Evolutionary conservation across 2,113 vertebrate genomes (phyloP).

Genomic region (Suricata suricatta): DNA sequence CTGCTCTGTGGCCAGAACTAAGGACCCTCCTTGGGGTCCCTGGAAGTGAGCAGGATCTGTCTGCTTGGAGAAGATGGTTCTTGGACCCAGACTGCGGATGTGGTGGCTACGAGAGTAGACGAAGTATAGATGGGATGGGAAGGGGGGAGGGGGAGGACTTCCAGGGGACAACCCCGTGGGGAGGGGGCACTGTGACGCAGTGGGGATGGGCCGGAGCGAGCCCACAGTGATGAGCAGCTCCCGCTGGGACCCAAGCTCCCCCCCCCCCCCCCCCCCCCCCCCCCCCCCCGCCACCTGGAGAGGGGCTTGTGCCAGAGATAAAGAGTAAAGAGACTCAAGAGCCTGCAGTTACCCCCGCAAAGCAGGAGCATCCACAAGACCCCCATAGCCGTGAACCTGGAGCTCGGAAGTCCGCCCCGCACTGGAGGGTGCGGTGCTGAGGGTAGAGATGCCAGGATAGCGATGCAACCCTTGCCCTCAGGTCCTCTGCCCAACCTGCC

Average conservation of each 20-base stretch:
- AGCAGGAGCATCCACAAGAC: accelerated
- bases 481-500: background rate
- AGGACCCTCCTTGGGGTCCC: background rate
- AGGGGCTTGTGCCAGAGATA: accelerated
- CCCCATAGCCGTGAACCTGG: background rate
- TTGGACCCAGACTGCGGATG: background rate
- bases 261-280: background rate
- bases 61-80: accelerated
- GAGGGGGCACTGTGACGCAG: accelerated
- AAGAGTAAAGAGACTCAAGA: background rate
- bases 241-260: background rate
- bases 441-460: background rate
- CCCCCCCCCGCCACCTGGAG: accelerated
- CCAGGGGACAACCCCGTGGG: background rate
- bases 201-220: background rate
- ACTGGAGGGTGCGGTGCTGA: accelerated
- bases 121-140: too few species aligned
- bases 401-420: background rate
- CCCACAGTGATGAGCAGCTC: too few species aligned
- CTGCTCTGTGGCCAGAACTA: background rate
- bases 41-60: background rate
- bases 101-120: too few species aligned
- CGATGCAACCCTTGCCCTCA: accelerated
- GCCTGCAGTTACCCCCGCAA: background rate
- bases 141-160: too few species aligned